These are phyloP conservation scores for Mylabris phalerata DNA, from an alignment of 1,140 invertebrate genomes.

Conservation along the genomic window DNA sequence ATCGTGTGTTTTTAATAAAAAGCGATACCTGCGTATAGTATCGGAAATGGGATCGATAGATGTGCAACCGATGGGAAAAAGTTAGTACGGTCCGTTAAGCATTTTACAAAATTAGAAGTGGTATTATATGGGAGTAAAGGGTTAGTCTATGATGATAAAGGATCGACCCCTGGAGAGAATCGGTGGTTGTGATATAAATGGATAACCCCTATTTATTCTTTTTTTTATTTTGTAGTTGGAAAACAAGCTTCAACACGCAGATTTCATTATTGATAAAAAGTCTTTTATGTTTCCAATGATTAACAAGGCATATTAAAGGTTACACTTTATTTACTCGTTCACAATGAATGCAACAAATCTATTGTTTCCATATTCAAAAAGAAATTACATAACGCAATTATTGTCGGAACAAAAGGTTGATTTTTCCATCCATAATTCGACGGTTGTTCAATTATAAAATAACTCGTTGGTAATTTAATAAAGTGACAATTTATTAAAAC, in stretches of 20 bases:
- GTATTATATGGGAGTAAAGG: conserved; percentile 5
- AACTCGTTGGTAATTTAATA: too few relatives aligned
- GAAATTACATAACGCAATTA: too few relatives aligned
- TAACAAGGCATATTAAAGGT: conserved; percentile 12
- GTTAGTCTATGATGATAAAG: conserved; percentile 5
- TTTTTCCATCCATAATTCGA: too few relatives aligned
- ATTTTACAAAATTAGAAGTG: conserved; percentile 4
- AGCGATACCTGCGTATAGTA: too few relatives aligned
- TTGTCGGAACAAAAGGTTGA: too few relatives aligned
- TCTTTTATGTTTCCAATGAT: conserved; percentile 8
- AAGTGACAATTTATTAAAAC: too few relatives aligned
- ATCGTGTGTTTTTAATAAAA: too few relatives aligned
- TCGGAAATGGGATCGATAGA: too few relatives aligned
- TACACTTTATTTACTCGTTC: conserved; percentile 5
- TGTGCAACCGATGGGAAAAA: background rate
- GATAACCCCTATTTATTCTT: background rate
- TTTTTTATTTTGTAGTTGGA: background rate
- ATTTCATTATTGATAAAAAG: conserved; percentile 14
- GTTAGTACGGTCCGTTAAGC: conserved; percentile 3
- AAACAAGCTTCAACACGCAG: conserved; percentile 6
- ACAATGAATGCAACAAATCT: too few relatives aligned
- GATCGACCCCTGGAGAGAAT: background rate
- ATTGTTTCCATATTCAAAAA: too few relatives aligned
- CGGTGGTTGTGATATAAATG: background rate
- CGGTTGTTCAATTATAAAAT: too few relatives aligned